Base-by-base conservation (phyloP, 2,113 vertebrate genomes). In the Plecotus auritus region DNA sequence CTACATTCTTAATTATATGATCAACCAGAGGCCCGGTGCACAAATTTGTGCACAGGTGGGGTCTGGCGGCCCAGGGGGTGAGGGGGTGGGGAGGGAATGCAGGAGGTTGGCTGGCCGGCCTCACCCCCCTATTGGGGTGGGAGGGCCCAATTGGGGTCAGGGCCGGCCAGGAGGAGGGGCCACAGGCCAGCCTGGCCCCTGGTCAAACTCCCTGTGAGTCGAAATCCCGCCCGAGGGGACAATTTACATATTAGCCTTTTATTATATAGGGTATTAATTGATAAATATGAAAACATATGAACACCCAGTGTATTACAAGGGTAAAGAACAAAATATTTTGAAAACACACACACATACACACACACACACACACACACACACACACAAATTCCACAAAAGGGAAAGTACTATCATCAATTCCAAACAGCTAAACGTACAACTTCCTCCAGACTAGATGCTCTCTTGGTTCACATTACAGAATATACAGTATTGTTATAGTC, bases 311-410 rank as follows among this genome's bases (percentile, higher is more conserved):
- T 80, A 32, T 92, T 82, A 94, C 45, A 95, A 94, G 22, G 28
- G 85, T 84, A 86, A 96, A 93, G 67, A 91, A 92, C 69, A 94
- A 95, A 88, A 92, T 95, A 83, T 64, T 70, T 49, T 90, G 11
- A 95, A 93, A 69, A 96, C 11, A 92, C 30, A 81, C 17, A 96
- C 40, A 14, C 13, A 49, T 26, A 80, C 16, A 96, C 11, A 92
- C 28, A 81, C 13, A 96, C 9, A 91, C 30, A 81, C 17, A 96
- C 11, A 92, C 30, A 81, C 17, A 96, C 12, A 92, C 26, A 81
- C 17, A 96, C 78, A 96, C 54, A 92, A 30, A 94, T 32, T 26
- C 51, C 73, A 94, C 45, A 95, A 82, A 56, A 88, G 26, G 51
- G 85, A 92, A 94, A 96, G 56, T 86, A 82, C 32, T 84, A 61